phyloP scores from a whole-genome alignment of 2,113 vertebrate species.

The Gymnocephalus cernua region DNA sequence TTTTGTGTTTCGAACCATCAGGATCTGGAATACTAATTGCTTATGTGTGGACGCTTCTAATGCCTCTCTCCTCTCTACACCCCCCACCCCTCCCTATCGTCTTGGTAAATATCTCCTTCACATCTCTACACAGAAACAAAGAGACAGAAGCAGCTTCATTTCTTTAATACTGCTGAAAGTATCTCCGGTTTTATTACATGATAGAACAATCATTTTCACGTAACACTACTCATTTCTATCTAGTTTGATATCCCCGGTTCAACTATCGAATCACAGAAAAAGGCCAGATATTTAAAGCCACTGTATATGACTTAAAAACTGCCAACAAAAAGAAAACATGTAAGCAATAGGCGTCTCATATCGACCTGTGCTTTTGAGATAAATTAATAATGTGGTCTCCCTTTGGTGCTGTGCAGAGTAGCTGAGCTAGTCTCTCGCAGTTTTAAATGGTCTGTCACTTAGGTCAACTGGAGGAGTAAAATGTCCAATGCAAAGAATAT shows the following conservation, averaged over 20 bases:
- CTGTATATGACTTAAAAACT: conserved; percentile 32
- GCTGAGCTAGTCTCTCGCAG: conserved; percentile 65
- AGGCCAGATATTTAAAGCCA: conserved; percentile 33
- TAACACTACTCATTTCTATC: background rate
- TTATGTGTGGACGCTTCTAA: conserved; percentile 78
- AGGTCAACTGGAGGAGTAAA: conserved; percentile 78
- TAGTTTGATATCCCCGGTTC: background rate
- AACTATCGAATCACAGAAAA: conserved; percentile 10
- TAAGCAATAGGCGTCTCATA: conserved; percentile 66
- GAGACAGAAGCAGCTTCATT: conserved; percentile 33
- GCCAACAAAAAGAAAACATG: conserved; percentile 59
- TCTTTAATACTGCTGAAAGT: conserved; percentile 30
- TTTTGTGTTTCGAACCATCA: conserved; percentile 88
- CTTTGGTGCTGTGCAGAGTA: conserved; percentile 64
- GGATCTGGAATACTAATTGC: conserved; percentile 89
- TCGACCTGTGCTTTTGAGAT: conserved; percentile 78
- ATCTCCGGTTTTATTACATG: background rate
- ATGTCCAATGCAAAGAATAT: conserved; percentile 75
- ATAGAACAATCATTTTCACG: background rate
- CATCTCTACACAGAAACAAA: conserved; percentile 74
- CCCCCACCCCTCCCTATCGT: conserved; percentile 51
- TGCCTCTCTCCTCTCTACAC: conserved; percentile 63
- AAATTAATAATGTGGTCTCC: conserved; percentile 78
- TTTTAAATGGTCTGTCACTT: conserved; percentile 80
- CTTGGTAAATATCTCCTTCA: conserved; percentile 80